Evolutionary conservation across 2,888 invertebrate species (phyloP), one percentile per base, ranked within the genome.

Genomic region (Cosmopolites sordidus): DNA sequence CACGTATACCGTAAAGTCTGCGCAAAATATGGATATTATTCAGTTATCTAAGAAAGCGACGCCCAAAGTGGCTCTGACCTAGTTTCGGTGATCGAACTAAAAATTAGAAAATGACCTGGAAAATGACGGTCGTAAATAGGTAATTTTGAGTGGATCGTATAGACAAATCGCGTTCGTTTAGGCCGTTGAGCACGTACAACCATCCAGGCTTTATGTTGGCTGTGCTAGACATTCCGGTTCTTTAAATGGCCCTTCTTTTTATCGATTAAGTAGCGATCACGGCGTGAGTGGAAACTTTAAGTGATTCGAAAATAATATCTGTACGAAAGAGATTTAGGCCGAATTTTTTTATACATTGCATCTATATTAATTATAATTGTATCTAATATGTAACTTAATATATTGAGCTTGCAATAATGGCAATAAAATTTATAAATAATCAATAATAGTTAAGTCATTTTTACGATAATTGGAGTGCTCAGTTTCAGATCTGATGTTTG

Each of bases 131-230:
- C 47, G 50, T 50, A 47, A 54, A 54, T 54, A 54, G 54, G 51
- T 42, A 54, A 54, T 51, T 54, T 54, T 43, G 38, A 54, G 54
- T 43, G 54, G 29, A 18, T 45, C 46, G 16, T 47, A 51, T 27
- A 40, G 47, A 46, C 46, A 54, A 50, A 54, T 54, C 50, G 47
- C 50, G 47, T 43, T 45, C 50, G 43, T 50, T 54, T 50, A 50
- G 47, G 54, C 51, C 46, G 51, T 54, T 54, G 46, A 51, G 51
- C 54, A 54, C 54, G 54, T 54, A 54, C 48, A 16, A 33, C 42
- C 46, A 29, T 43, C 54, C 51, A 43, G 50, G 50, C 51, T 54
- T 54, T 51, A 54, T 50, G 50, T 47, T 45, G 42, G 42, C 17
- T 49, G 45, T 43, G 49, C 50, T 16, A 54, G 54, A 54, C 46